These are phyloP conservation scores for Leptinotarsa lineolata DNA, from an alignment of 1,140 invertebrate genomes.

Conservation along the genomic window DNA sequence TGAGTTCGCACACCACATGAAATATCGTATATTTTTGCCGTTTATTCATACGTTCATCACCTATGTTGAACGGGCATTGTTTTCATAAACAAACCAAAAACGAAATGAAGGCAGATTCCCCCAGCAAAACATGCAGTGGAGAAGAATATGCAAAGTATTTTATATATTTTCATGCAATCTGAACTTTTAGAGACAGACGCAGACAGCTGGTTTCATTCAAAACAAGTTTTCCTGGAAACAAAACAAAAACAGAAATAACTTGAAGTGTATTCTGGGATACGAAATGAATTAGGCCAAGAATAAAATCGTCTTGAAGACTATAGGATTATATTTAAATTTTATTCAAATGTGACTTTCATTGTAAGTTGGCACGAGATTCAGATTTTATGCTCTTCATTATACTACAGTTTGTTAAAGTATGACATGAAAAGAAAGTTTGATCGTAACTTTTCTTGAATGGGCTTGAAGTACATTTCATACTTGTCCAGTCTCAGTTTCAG, in stretches of 20 bases:
- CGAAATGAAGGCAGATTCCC: neutral
- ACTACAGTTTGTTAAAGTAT: too few relatives aligned
- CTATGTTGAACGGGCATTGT: neutral
- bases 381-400: too few relatives aligned
- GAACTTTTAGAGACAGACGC: neutral
- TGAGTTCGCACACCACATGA: too few relatives aligned
- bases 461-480: too few relatives aligned
- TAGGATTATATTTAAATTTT: neutral
- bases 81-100: neutral
- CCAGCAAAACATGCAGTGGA: neutral
- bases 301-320: neutral
- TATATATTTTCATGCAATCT: neutral
- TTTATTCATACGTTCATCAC: neutral
- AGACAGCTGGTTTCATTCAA: neutral
- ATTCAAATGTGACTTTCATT: neutral
- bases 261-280: neutral
- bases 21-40: neutral
- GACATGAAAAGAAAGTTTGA: too few relatives aligned
- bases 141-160: slow-evolving; percentile 4
- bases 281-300: neutral
- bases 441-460: too few relatives aligned
- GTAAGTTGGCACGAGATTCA: too few relatives aligned
- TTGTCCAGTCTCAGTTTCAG: too few relatives aligned
- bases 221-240: neutral
- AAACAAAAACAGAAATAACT: neutral